phyloP scores from a whole-genome alignment of 1,140 invertebrate genomes.

The Dinoponera quadriceps region DNA sequence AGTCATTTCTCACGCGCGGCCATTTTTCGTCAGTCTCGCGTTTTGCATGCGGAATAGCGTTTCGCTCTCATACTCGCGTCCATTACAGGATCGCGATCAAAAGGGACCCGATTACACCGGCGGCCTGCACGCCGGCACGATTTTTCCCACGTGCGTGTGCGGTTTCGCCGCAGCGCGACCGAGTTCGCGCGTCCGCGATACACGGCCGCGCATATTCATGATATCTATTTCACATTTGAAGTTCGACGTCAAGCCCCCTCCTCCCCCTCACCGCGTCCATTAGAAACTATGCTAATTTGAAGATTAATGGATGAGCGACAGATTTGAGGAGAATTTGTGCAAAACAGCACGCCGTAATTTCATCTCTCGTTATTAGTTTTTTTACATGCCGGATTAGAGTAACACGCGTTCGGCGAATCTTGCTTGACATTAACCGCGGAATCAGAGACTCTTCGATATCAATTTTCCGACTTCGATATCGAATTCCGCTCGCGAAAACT shows the following conservation, averaged over 20 bases:
- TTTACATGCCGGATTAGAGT: too few relatives aligned
- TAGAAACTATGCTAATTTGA: background rate
- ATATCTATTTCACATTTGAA: background rate
- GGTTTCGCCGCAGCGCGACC: conserved; percentile 7
- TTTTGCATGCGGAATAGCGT: conserved; percentile 52
- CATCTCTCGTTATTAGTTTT: too few relatives aligned
- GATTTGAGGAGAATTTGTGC: too few relatives aligned
- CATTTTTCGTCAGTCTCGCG: conserved; percentile 51
- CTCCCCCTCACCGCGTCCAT: background rate
- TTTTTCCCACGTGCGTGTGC: conserved; percentile 28
- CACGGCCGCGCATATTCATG: background rate
- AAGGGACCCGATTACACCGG: conserved; percentile 68
- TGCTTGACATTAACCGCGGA: background rate
- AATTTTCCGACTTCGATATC: background rate
- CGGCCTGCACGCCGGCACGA: conserved; percentile 34
- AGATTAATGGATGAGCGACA: background rate
- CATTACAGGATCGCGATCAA: conserved; percentile 48
- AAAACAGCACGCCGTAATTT: too few relatives aligned
- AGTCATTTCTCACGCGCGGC: conserved; percentile 50
- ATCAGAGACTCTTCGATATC: background rate
- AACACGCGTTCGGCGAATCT: background rate
- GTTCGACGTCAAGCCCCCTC: background rate
- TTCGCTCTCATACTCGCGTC: conserved; percentile 45
- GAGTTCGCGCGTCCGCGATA: background rate
- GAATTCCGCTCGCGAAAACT: background rate